Base-by-base conservation (phyloP, 2,113 vertebrate species). In the Rhipidura dahli region DNA sequence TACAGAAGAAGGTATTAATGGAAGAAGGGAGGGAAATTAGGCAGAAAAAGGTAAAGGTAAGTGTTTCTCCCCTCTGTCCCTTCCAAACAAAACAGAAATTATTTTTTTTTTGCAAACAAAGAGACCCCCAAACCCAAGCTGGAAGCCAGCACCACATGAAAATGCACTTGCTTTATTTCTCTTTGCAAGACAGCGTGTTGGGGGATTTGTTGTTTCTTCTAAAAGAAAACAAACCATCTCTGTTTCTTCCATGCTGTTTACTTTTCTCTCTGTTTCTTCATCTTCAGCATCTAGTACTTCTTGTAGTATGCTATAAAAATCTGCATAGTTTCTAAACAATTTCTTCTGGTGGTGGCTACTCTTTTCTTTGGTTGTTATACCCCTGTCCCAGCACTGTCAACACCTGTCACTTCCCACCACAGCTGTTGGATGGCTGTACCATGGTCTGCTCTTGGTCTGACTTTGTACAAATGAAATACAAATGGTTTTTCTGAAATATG, bases 31-130 rank as follows among this genome's bases (percentile, higher is more conserved):
- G 59, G 76, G 53, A 70, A 85, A 64, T n/a, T 39, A 86, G 79
- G 47, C 78, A 81, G 57, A 39, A 81, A 83, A 90, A 86, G 90
- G 88, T 83, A 64, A 94, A 93, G 94, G 90, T 94, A 79, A 94
- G 90, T 93, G 69, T 60, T 93, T 91, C 47, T 66, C 13, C 51
- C 3, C 33, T 88, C 50, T 3, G 1, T 44, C 24, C 21, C 37
- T 92, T 95, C 49, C 56, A 60, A 83, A 81, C 22, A 81, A 75
- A 88, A 75, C 6, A 15, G 19, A 72, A 94, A 87, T 37, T 79
- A 81, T 72, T 50, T n/a, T 66, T 27, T 60, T 64, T 66, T 76
- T 40, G 10, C 37, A 68, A 87, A 94, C 83, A 94, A 95, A 94
- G 61, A 66, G 53, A 73, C 17, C 30, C 57, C 59, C 45, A 78